Evolutionary conservation across 1,140 invertebrate genomes (phyloP).

Genomic region (Carposina sasakii): DNA sequence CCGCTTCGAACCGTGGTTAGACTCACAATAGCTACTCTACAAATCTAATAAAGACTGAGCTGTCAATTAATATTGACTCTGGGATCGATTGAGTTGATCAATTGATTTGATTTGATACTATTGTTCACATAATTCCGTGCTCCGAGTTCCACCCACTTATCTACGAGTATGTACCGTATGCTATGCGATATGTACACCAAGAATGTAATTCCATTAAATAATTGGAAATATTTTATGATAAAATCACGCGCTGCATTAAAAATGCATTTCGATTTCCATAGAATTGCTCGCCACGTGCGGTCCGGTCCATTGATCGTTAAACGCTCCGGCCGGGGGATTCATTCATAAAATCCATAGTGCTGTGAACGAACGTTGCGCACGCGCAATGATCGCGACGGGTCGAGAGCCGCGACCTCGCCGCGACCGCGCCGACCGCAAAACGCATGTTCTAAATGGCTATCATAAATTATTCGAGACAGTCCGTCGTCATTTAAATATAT

Average conservation of each 20-base stretch:
- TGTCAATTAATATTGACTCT: slow-evolving; percentile 50
- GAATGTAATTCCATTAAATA: no score
- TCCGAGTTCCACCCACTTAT: no score
- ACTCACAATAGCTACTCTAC: slow-evolving; percentile 34
- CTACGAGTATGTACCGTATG: no score
- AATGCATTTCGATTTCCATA: slow-evolving; percentile 17
- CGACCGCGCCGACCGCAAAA: slow-evolving; percentile 16
- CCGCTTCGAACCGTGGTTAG: no score
- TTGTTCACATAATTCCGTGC: no score
- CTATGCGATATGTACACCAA: no score
- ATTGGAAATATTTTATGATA: no score
- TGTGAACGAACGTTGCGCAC: no score
- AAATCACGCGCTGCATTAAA: no score
- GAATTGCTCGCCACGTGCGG: slow-evolving; percentile 44
- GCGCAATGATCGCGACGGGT: slow-evolving; percentile 37
- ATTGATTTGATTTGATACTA: slow-evolving; percentile 15
- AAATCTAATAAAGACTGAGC: slow-evolving; percentile 39
- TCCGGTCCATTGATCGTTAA: slow-evolving; percentile 51
- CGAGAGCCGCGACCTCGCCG: slow-evolving; percentile 27
- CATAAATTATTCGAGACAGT: slow-evolving; percentile 34
- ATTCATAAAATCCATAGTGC: no score
- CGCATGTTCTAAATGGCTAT: slow-evolving; percentile 22
- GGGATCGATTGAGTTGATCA: slow-evolving; percentile 15
- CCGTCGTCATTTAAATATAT: slow-evolving; percentile 18
- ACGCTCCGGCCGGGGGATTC: slow-evolving; percentile 31